Evolutionary conservation across 2,888 invertebrate genomes (phyloP), one percentile per base, ranked within the genome.

Genomic region (Hydraecia micacea): DNA sequence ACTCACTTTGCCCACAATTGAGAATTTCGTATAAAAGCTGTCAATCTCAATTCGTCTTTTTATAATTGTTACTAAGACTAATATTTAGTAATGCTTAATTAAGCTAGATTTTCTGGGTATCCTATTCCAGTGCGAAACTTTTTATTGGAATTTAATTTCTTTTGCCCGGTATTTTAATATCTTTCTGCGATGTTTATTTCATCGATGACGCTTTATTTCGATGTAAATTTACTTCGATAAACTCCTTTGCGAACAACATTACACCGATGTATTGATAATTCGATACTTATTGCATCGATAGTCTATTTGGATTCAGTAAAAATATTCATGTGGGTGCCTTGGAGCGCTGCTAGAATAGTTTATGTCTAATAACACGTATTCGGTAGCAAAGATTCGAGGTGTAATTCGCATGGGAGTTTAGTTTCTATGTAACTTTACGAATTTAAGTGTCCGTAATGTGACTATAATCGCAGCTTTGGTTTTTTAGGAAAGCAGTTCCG

Each of bases 41-140:
- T 83, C 6, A 77, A 80, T 83, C 15, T 66, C 15, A 52, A 66
- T 83, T 66, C 36, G 9, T 21, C 7, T 76, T 52, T 36, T 68
- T 28, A 65, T 28, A n/a, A 39, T 39, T 65, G 36, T 65, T 65
- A n/a, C 3, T 4, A 66, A 21, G 2, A 42, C 32, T 46, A 18
- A 81, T 25, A 65, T 58, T 58, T 7, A 65, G 2, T 15, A 15
- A 13, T 49, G 9, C 15, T n/a, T 77, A 28, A 18, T 65, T 58
- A 42, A 55, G 58, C 49, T 28, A n/a, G 13, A 18, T 58, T 58
- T 67, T 58, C 8, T 28, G 9, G 9, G 32, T 32, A 25, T 49
- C 2, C 5, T 15, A 15, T 25, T 52, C 32, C 18, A 52, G 32
- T 32, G 21, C 15, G 8, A 69, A 69, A 69, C 9, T 32, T 68